Base-by-base conservation (phyloP, 1,140 invertebrate genomes). In the Neodiprion virginianus region DNA sequence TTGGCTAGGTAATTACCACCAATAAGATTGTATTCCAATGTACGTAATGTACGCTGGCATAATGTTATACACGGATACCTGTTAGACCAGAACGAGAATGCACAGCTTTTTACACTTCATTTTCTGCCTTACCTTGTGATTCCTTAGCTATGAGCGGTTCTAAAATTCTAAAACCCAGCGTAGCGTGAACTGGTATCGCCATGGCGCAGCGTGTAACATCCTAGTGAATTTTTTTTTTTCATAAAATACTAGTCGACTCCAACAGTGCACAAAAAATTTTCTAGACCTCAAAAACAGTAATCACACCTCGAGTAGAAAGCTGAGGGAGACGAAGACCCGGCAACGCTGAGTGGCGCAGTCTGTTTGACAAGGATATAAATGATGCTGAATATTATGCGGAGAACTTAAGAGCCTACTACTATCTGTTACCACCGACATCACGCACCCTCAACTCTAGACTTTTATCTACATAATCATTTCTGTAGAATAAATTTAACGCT, bases 1-100 rank as follows among this genome's bases (percentile, higher is more conserved):
- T 71, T 48, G 48, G 70, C 70, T 21, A 40, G 10, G 70, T 71
- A 71, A 71, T 71, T 71, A 50, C 70, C 48, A 71, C 48, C 70
- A 71, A 71, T 71, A 71, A 48, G 28, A 71, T 48, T 40, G 47
- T 50, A 17, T 17, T 23, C 40, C n/a, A 40, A 50, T 50, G 70
- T 23, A 48, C 3, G 21, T 71, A 49, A 71, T 71, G 48, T 48
- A 71, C 21, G 23, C 48, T 71, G 70, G 70, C 70, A 50, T 71
- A 71, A 71, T 49, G 70, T 71, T 48, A 48, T 66, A 14, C 21
- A 69, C 47, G 53, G 11, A 61, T 61, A 61, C 53, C 53, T 14
- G 11, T 61, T 61, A 61, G 28, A 61, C 53, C 53, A 61, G 53
- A 61, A 12, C 53, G n/a, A 61, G 2, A 40, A 40, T 40, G 28